These are phyloP conservation scores for Plectrocnemia conspersa DNA, from an alignment of 1,140 invertebrate genomes.

Conservation along the genomic window DNA sequence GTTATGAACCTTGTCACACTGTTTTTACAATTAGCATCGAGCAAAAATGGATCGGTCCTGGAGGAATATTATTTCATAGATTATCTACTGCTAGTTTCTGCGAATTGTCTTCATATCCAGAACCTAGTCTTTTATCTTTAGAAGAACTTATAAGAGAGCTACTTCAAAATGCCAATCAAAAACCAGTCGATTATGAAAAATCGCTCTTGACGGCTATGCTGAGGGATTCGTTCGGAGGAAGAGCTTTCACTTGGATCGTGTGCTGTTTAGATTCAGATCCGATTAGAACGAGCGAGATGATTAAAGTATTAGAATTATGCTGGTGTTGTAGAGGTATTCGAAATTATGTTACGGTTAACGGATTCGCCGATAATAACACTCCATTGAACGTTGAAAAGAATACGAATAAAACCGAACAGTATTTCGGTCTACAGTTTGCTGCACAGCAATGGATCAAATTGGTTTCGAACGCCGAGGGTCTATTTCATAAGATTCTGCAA, in stretches of 20 bases:
- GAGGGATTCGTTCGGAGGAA: constrained; percentile 64
- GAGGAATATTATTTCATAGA: constrained; percentile 52
- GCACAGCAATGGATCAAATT: constrained; percentile 76
- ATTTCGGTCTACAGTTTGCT: constrained; percentile 72
- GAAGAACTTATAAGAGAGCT: constrained; percentile 59
- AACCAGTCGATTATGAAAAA: constrained; percentile 57
- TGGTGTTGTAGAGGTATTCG: constrained; percentile 58
- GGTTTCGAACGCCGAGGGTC: constrained; percentile 76
- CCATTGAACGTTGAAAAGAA: constrained; percentile 50
- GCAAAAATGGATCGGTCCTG: constrained; percentile 60
- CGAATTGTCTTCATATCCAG: constrained; percentile 58
- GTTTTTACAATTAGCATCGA: constrained; percentile 65
- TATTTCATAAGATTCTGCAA: constrained; percentile 65
- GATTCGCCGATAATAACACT: constrained; percentile 61
- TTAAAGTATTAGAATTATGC: constrained; percentile 59
- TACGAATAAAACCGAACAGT: constrained; percentile 44
- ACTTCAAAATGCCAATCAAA: constrained; percentile 53
- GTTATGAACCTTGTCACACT: constrained; percentile 52
- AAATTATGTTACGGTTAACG: constrained; percentile 63
- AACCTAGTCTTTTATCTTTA: constrained; percentile 58
- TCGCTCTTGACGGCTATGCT: constrained; percentile 62
- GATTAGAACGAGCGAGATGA: constrained; percentile 55
- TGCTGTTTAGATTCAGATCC: constrained; percentile 60
- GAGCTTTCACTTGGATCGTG: constrained; percentile 62
- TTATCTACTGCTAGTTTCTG: constrained; percentile 66